These are phyloP conservation scores for Caracal caracal DNA, from an alignment of 2,113 vertebrate genomes.

Conservation along the genomic window DNA sequence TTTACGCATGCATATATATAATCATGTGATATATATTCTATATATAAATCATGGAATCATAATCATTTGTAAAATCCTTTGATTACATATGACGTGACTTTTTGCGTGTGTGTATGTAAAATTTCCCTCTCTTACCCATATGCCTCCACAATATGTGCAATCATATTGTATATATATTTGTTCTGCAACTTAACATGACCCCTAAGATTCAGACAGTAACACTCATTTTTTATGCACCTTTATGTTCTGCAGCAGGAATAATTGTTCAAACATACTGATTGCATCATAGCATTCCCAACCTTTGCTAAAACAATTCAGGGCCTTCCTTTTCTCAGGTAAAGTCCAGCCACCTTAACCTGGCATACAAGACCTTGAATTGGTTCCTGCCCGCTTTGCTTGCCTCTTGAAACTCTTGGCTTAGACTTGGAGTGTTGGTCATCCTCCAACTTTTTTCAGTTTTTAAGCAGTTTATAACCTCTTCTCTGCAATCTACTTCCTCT, in stretches of 20 bases:
- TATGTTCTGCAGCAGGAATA: background rate
- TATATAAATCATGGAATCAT: background rate
- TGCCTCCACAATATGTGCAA: background rate
- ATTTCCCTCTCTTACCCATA: background rate
- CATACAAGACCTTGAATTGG: background rate
- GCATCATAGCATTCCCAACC: background rate
- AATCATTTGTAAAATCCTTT: background rate
- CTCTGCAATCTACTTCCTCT: background rate
- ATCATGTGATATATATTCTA: background rate
- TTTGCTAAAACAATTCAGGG: constrained; percentile 25
- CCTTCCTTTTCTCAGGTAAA: constrained; percentile 30
- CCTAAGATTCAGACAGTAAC: background rate
- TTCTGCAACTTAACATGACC: background rate
- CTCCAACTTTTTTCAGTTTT: constrained; percentile 1
- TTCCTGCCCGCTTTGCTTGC: background rate
- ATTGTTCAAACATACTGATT: background rate
- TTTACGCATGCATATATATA: background rate
- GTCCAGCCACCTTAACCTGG: background rate
- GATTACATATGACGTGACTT: background rate
- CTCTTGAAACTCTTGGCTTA: constrained; percentile 14
- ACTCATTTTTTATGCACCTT: background rate
- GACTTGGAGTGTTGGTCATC: background rate
- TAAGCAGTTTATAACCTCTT: background rate
- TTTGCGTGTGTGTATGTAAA: background rate
- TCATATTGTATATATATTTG: background rate